These are phyloP conservation scores for Schlechtendalia chinensis DNA, from an alignment of 1,140 invertebrate genomes.

Conservation along the genomic window DNA sequence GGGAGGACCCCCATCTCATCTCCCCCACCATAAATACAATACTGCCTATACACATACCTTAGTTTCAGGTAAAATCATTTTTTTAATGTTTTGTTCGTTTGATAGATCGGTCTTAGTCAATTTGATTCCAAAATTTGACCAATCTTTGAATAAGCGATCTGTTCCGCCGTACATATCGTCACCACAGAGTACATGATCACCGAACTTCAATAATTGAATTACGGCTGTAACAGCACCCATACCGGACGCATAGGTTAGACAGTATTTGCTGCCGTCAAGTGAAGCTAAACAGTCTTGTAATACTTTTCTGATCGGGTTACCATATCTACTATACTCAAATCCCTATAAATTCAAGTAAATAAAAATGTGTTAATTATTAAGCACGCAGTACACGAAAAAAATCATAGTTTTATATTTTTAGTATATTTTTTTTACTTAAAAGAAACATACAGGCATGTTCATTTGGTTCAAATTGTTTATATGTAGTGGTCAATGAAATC, in stretches of 20 bases:
- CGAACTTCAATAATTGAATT: constrained; percentile 70
- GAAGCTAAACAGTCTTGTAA: constrained; percentile 87
- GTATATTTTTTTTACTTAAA: too few species aligned
- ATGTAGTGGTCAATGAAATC: constrained; percentile 89
- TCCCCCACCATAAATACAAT: too few species aligned
- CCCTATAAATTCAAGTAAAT: constrained; percentile 60
- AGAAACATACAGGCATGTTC: constrained; percentile 51
- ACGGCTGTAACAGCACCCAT: constrained; percentile 80
- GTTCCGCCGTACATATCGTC: constrained; percentile 98
- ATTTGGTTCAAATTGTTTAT: constrained; percentile 78
- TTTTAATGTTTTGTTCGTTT: constrained; percentile 66
- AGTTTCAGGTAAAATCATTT: constrained; percentile 76
- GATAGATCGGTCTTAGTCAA: constrained; percentile 81
- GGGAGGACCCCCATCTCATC: too few species aligned
- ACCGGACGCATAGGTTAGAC: constrained; percentile 82
- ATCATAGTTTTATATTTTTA: too few species aligned
- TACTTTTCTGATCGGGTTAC: constrained; percentile 89
- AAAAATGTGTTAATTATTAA: too few species aligned
- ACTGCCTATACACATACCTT: constrained; percentile 66
- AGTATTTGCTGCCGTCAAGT: constrained; percentile 86
- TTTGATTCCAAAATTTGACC: constrained; percentile 68
- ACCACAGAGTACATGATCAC: constrained; percentile 87
- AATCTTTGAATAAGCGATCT: constrained; percentile 64
- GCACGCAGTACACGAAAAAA: too few species aligned
- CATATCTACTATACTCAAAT: constrained; percentile 89